Evolutionary conservation across 1,140 invertebrate species (phyloP), one percentile per base, ranked within the genome.

Genomic region (Aphaenogaster rudis): DNA sequence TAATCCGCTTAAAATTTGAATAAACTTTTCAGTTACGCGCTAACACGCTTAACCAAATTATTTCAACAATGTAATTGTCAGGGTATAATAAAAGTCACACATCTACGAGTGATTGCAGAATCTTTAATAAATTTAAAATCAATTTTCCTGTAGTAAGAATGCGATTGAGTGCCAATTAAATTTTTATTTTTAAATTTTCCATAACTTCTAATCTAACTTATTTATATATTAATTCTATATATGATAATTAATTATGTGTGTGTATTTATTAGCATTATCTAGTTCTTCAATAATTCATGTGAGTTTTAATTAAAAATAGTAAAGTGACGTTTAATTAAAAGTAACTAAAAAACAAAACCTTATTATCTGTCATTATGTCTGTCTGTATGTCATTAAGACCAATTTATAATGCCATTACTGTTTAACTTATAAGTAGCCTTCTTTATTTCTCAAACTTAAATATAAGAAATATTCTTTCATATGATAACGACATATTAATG

Each of bases 281-380:
- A 42, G 4, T 42, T 6, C 36, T 67, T 39, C 11, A 64, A 39
- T 8, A 42, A 42, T 39, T 66, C n/a, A n/a, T 0, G 42, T 42
- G 3, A n/a, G 1, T 3, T 17, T 64, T 39, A 64, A 64, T 39
- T n/a, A 28, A 61, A 61, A 33, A 61, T 11, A 66, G 2, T 42
- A 66, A 66, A 66, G 8, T 33, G 6, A 66, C 9, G 6, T 42
- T 66, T 66, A 66, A 64, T 64, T 39, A n/a, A 66, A 33, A 63
- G 4, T 15, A 63, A 33, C 13, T 63, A 63, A 63, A 28, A 59
- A 33, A 5, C 15, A 3, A 6, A 63, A 13, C 4, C 36, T 63
- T 36, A 36, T 33, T 45, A n/a, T n/a, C 17, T 63, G 28, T 15
- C 1, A 13, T 33, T 7, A 15, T 63, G 1, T 54, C 28, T 66